Conservation (phyloP, 1,140 invertebrate species). For the Papilio xuthus region DNA sequence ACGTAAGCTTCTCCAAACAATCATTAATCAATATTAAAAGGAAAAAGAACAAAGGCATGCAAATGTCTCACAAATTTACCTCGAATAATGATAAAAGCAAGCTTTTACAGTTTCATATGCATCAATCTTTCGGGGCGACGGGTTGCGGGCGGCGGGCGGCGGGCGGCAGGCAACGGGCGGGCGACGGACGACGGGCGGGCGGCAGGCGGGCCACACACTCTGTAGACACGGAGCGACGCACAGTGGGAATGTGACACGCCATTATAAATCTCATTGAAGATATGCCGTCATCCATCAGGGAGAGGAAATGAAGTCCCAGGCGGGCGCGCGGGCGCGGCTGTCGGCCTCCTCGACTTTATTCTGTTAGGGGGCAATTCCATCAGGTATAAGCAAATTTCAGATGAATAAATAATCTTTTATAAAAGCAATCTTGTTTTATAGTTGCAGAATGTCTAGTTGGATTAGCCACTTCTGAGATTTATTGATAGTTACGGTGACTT, state of each 20-base stretch:
- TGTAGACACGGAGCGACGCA: slow-evolving; percentile 26
- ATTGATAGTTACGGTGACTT: not conserved
- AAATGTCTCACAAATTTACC: slow-evolving; percentile 20
- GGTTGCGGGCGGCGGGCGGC: not conserved
- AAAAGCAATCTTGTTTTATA: slow-evolving; percentile 23
- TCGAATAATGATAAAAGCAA: slow-evolving; percentile 17
- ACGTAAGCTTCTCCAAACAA: not conserved
- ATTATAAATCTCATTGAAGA: slow-evolving; percentile 76
- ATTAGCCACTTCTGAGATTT: not conserved
- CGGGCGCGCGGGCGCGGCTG: slow-evolving; percentile 39
- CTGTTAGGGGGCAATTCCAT: slow-evolving; percentile 38
- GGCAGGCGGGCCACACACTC: slow-evolving; percentile 13
- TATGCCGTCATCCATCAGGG: slow-evolving; percentile 69
- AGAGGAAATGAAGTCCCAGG: slow-evolving; percentile 71
- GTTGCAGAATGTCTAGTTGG: slow-evolving; percentile 5
- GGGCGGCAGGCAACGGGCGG: not conserved
- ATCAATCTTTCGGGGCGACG: slow-evolving; percentile 53
- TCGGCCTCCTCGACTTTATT: slow-evolving; percentile 20
- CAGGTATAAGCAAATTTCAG: slow-evolving; percentile 28
- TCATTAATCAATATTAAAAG: slow-evolving; percentile 16
- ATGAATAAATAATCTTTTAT: slow-evolving; percentile 30
- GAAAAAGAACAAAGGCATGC: not conserved
- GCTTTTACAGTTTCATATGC: slow-evolving; percentile 42
- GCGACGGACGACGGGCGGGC: not conserved
- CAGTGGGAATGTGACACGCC: slow-evolving; percentile 64